Evolutionary conservation across 2,888 invertebrate species (phyloP), one percentile per base, ranked within the genome.

Genomic region (Drosophila kanekoi): DNA sequence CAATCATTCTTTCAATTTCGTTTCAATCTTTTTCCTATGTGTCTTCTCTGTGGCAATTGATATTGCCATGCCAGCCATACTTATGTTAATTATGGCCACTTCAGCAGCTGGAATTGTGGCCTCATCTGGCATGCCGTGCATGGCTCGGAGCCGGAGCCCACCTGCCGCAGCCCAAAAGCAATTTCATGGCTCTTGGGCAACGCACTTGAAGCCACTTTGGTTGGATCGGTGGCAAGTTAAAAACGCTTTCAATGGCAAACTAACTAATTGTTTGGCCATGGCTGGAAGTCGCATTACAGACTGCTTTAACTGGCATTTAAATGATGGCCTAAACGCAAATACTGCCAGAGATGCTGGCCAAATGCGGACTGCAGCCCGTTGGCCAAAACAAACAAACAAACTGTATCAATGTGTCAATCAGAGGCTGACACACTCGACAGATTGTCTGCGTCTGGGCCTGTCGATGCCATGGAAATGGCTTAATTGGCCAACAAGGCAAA

Each of bases 321-420:
- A 76, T 81, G 82, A 67, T 77, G 74, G 83, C 77, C 77, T 62
- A 67, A 79, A 79, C 69, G 79, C 70, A 67, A 67, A 79, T 67
- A 67, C 60, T 54, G 28, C 52, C 52, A 33, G 16, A 10, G 16
- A 11, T 4, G 4, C 51, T 37, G 61, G 37, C 59, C 54, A 59
- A 60, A 59, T 37, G 44, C 43, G 14, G 62, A 51, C 54, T 20
- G 52, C 62, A 57, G 59, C 52, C 67, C 60, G 75, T 63, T 54
- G 53, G 67, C 45, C 63, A 64, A 38, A 52, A 37, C 23, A 11
- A 38, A 23, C n/a, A 58, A 47, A 37, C 79, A 65, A 82, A 77
- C 69, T 87, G 74, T 81, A 77, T 83, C 85, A 87, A 83, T 87
- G 85, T 85, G 83, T 85, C 83, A 83, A 87, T 69, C 83, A 87